Evolutionary conservation across 2,113 vertebrate species (phyloP).

Genomic region (Sylvilagus bachmani): DNA sequence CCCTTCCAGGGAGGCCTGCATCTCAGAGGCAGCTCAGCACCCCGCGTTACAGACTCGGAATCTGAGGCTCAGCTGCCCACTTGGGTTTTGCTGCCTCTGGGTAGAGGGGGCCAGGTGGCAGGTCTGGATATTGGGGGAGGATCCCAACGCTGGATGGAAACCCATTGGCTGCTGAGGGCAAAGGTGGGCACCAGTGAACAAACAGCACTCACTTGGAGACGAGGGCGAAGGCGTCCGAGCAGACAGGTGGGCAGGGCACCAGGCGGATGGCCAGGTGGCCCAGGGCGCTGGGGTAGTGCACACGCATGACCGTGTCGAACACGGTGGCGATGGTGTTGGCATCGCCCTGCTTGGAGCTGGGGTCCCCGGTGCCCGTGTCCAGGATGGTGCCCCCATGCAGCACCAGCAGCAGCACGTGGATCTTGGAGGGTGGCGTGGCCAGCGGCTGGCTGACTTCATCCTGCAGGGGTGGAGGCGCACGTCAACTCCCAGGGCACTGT

Average conservation of each 20-base stretch:
- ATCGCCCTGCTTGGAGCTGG: constrained; percentile 97
- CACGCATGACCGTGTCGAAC: constrained; percentile 97
- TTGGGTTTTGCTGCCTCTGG: background rate
- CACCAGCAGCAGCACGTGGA: constrained; percentile 95
- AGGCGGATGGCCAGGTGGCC: constrained; percentile 96
- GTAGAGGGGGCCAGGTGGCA: background rate
- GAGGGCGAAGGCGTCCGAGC: constrained; percentile 96
- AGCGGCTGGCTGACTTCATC: constrained; percentile 91
- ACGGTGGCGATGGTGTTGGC: constrained; percentile 95
- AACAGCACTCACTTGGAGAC: constrained; percentile 93
- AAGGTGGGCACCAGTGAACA: fast-evolving
- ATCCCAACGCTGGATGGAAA: background rate
- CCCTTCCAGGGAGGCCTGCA: background rate
- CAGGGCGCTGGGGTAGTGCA: constrained; percentile 97
- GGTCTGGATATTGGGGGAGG: background rate
- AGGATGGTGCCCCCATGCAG: constrained; percentile 98
- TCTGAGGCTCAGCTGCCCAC: background rate
- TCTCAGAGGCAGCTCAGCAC: background rate
- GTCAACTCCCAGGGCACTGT: background rate
- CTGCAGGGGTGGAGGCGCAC: constrained; percentile 77
- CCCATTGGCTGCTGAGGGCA: too few relatives aligned
- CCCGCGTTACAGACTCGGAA: background rate
- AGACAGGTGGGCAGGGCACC: constrained; percentile 98
- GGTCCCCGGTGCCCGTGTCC: constrained; percentile 96
- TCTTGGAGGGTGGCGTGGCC: constrained; percentile 91